Base-by-base conservation (phyloP, 2,797 vertebrate genomes). In the Alcedo quadribrachys region DNA sequence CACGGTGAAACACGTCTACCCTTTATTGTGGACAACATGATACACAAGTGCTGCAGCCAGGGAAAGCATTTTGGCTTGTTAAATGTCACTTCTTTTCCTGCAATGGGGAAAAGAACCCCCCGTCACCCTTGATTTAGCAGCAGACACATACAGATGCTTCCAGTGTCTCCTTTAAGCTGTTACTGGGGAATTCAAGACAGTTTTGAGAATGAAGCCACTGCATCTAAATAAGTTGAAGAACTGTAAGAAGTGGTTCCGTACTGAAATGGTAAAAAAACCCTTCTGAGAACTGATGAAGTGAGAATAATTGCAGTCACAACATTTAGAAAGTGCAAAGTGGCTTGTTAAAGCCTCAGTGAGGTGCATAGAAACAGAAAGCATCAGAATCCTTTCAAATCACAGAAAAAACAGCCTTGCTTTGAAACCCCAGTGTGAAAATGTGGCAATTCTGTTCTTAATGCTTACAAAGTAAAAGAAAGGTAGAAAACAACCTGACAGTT, bases 251-350 rank as follows among this genome's bases (percentile, higher is more conserved):
- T 68, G 42, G 27, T 94, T 96, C 50, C 53, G 19, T 92, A 53
- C 43, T 87, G 48, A 94, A 95, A 92, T 90, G 35, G 69, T 90
- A 94, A 94, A 97, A 97, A 50, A 81, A 70, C 13, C 21, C 61
- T 79, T 95, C 67, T 82, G 84, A 94, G 87, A 82, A 61, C 60
- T 87, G 74, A 86, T 88, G 93, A 96, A 94, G 89, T 96, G 94
- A 96, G 77, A 93, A 93, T 93, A 96, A 95, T 95, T 96, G 93
- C 80, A 96, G 92, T 96, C 95, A 97, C 87, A 97, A 95, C 89
- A 94, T 95, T 95, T 94, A 83, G 90, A 81, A 97, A 70, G 77
- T 95, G 92, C 70, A 92, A 95, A 97, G 91, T 89, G 58, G 75
- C 92, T 95, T 91, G 84, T 93, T 96, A 91, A 92, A 94, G 74